Percentiles rank a stretch among this genome's conserved stretches.
Conservation (phyloP, 2,113 vertebrate species). For the Puffinus mauretanicus region DNA sequence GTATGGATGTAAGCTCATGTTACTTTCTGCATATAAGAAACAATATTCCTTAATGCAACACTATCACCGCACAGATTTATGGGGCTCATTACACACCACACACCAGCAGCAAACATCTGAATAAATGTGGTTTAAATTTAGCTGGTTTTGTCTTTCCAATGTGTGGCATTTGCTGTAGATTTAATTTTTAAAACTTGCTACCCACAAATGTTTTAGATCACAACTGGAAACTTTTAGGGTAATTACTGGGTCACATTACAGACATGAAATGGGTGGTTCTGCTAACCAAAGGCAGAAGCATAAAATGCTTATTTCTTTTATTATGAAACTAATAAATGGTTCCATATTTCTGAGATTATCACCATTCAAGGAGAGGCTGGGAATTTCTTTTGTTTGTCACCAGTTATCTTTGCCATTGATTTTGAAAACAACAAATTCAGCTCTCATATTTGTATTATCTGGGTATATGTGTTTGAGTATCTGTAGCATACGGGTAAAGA, state of each 20-base stretch:
- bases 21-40: not conserved
- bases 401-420: not conserved
- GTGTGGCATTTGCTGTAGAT: not conserved
- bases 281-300: slow-evolving; percentile 17
- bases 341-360: slow-evolving; percentile 20
- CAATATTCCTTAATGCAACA: not conserved
- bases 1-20: not conserved
- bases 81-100: not conserved
- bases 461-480: not conserved
- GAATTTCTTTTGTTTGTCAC: not conserved
- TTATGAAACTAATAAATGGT: slow-evolving; percentile 17
- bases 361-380: not conserved
- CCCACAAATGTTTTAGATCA: slow-evolving; percentile 11
- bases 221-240: slow-evolving; percentile 7
- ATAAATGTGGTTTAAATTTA: slow-evolving; percentile 28
- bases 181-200: slow-evolving; percentile 12
- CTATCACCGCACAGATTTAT: not conserved
- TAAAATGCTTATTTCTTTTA: slow-evolving; percentile 14
- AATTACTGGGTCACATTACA: slow-evolving; percentile 16
- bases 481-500: not conserved
- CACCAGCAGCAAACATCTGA: not conserved
- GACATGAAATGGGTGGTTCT: slow-evolving; percentile 5
- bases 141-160: not conserved
- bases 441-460: not conserved
- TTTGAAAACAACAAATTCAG: not conserved